Evolutionary conservation across 2,888 invertebrate genomes (phyloP).

Genomic region (Agriopis marginaria): DNA sequence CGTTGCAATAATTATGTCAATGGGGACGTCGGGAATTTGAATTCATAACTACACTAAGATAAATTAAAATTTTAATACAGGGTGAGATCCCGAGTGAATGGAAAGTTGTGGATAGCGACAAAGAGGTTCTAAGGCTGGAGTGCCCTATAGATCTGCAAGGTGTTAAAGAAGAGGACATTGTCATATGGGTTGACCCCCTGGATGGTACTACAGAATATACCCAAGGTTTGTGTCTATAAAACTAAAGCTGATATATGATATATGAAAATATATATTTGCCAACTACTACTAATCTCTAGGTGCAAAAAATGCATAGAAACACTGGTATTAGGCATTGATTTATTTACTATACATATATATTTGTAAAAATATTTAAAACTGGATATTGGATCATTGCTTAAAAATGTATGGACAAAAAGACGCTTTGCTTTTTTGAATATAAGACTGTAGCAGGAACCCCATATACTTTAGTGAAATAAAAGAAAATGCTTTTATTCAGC

Average conservation of each 20-base stretch:
- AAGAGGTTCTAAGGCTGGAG: conserved; percentile 86
- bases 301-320: not conserved
- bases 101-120: conserved; percentile 91
- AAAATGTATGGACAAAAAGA: not conserved
- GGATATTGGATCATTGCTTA: too few species aligned
- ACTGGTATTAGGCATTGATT: not conserved
- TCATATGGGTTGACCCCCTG: conserved; percentile 99
- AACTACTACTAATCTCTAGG: not conserved
- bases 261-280: not conserved
- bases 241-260: not conserved
- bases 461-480: too few species aligned
- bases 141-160: conserved; percentile 90
- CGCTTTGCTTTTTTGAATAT: too few species aligned
- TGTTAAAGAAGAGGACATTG: conserved; percentile 93
- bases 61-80: conserved; percentile 46
- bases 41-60: too few species aligned
- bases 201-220: conserved; percentile 99
- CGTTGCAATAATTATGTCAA: too few species aligned
- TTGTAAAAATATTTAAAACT: too few species aligned
- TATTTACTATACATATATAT: not conserved
- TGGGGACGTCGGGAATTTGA: too few species aligned
- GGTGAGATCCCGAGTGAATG: conserved; percentile 89
- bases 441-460: too few species aligned
- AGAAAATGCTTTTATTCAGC: too few species aligned
- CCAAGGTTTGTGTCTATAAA: conserved; percentile 87